A percentile compares a stretch with the other conserved stretches of the same genome.
Evolutionary conservation across 2,888 invertebrate genomes (phyloP).

Genomic region (Hydroisotoma schaefferi): DNA sequence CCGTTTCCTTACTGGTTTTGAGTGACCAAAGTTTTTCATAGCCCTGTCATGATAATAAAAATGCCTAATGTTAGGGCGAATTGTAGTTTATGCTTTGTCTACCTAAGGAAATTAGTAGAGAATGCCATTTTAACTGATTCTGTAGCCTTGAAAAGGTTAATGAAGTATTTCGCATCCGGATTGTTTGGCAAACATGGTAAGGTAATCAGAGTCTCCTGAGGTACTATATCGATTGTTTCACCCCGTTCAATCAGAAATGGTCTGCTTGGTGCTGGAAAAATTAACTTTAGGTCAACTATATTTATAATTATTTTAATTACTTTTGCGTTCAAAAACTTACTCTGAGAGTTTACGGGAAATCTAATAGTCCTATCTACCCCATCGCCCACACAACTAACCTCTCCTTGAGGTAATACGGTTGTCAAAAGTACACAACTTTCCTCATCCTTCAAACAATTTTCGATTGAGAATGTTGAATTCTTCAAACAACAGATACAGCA

Average conservation of each 20-base stretch:
- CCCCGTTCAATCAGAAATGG: constrained; percentile 40
- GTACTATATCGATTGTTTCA: constrained; percentile 12
- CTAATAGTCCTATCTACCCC: constrained; percentile 33
- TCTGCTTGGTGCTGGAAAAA: constrained; percentile 17
- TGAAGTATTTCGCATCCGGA: constrained; percentile 19
- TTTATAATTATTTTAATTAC: too few species aligned
- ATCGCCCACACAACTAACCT: constrained; percentile 31
- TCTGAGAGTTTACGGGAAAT: constrained; percentile 22
- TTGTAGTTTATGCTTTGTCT: too few species aligned
- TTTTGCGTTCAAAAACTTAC: too few species aligned
- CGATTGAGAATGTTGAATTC: constrained; percentile 6
- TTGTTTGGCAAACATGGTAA: constrained; percentile 33
- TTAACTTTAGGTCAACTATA: too few species aligned
- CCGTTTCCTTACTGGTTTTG: constrained; percentile 24
- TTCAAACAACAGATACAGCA: background rate
- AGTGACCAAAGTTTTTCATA: constrained; percentile 35
- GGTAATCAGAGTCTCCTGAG: constrained; percentile 13
- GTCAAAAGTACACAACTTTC: constrained; percentile 33
- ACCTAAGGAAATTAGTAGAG: too few species aligned
- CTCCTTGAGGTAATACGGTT: constrained; percentile 25
- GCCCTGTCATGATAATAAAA: too few species aligned
- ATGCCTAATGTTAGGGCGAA: too few species aligned
- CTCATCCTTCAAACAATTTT: constrained; percentile 18
- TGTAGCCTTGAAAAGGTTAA: constrained; percentile 28
- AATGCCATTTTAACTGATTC: constrained; percentile 15